Evolutionary conservation across 1,140 invertebrate species (phyloP), one percentile per base, ranked within the genome.

Genomic region (Idris sp.): DNA sequence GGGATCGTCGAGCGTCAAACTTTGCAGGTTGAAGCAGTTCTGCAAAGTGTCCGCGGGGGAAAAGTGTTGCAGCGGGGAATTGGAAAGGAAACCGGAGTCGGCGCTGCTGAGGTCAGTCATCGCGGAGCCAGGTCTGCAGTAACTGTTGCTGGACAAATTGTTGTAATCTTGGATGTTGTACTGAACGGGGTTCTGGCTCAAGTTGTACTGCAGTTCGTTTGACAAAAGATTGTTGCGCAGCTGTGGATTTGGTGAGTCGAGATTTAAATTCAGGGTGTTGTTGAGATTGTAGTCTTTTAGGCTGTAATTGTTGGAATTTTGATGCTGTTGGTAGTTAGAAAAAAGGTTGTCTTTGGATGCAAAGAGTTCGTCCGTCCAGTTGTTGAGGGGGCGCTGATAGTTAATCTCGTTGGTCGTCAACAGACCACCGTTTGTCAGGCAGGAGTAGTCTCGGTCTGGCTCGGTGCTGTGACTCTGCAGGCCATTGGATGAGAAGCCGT

Each of bases 81-180:
- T 87, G 1, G 87, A 83, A 15, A 84, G 54, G 67, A 87, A 87
- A 9, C 81, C 81, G 9, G 84, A 86, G 67, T 88, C 85, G 1
- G 54, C 76, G 62, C 78, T 75, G 62, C 78, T 84, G 11, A 84
- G 78, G 58, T 88, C 83, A 46, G 83, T 87, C 81, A 87, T 83
- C 31, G 83, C 78, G 9, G 85, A 85, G 4, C 78, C 78, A 11
- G 86, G 81, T 36, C 81, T 62, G 58, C 7, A 43, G 53, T 78
- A 77, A 61, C 40, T 59, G 18, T 72, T 82, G 43, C 61, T 46
- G 38, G 68, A 38, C 13, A 83, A n/a, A n/a, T n/a, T 48, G 40
- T 79, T 83, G 5, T 82, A 53, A 0, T 72, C 68, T 1, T 72
- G 68, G 0, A 49, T 30, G 10, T 48, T 56, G 33, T 11, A 73